A percentile compares a stretch with the other conserved stretches of the same genome.
phyloP scores from a whole-genome alignment of 1,140 invertebrate species.

The Drosophila lini region DNA sequence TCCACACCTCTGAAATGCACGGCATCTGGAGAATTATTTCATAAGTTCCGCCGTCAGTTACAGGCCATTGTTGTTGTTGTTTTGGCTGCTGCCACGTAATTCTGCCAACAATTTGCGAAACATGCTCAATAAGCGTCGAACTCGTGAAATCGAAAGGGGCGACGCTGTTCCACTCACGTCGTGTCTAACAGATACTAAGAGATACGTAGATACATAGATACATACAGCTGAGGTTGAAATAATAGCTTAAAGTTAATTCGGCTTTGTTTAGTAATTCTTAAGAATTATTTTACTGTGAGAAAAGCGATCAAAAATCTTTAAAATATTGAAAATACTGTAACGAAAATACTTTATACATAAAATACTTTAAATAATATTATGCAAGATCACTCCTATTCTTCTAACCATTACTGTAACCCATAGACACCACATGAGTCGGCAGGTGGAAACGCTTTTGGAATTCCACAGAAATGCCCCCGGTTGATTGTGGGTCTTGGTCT shows the following conservation, averaged over 20 bases:
- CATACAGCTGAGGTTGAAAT: constrained; percentile 11
- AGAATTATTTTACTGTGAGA: background rate
- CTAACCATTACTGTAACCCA: background rate
- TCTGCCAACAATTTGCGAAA: constrained; percentile 74
- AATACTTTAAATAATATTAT: background rate
- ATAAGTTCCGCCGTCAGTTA: constrained; percentile 67
- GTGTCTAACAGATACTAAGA: constrained; percentile 44
- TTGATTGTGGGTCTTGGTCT: constrained; percentile 29
- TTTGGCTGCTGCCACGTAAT: constrained; percentile 62
- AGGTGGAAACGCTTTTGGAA: constrained; percentile 48
- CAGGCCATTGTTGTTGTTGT: constrained; percentile 26
- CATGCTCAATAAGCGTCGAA: constrained; percentile 28
- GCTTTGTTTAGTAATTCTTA: background rate
- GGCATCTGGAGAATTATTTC: constrained; percentile 61
- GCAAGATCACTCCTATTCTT: background rate
- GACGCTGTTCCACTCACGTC: constrained; percentile 37
- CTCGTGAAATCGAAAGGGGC: constrained; percentile 48
- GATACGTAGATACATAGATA: constrained; percentile 6
- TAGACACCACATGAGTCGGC: constrained; percentile 8
- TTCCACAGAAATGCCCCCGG: constrained; percentile 37
- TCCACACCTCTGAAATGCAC: constrained; percentile 12
- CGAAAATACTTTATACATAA: background rate
- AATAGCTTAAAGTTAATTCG: background rate
- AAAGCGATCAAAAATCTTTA: too few relatives aligned
- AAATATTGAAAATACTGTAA: too few relatives aligned